Conservation (phyloP, 2,113 vertebrate species). For the Geothlypis trichas region DNA sequence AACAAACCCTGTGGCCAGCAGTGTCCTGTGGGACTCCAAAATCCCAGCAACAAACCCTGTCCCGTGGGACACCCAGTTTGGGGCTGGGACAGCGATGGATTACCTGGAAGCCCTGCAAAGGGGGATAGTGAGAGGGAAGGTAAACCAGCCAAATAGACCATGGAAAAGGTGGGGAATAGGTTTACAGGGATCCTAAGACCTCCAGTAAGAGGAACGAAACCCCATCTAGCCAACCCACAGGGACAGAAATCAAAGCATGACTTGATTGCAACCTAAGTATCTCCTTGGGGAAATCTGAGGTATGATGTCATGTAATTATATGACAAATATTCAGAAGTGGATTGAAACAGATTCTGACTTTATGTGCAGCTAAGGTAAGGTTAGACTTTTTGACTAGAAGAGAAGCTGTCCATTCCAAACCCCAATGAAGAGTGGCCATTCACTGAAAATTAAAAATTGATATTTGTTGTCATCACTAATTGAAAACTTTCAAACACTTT, state of each 20-base stretch:
- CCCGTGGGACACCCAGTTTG: not conserved
- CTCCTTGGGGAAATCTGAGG: not conserved
- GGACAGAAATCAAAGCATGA: not conserved
- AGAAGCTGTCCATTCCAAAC: not conserved
- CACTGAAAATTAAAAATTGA: not conserved
- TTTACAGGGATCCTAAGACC: not conserved
- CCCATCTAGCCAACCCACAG: not conserved
- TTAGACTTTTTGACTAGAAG: not conserved
- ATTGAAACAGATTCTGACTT: not conserved
- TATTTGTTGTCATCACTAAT: not conserved
- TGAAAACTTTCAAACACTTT: not conserved
- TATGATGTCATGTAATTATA: not conserved
- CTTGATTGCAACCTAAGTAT: not conserved
- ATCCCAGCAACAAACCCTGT: not conserved
- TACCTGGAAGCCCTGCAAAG: not conserved
- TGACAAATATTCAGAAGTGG: not conserved
- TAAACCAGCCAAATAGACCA: not conserved
- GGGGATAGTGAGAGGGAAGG: rapidly evolving
- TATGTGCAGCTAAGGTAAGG: not conserved
- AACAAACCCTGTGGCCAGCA: not conserved
- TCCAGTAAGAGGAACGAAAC: not conserved
- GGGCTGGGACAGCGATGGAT: rapidly evolving
- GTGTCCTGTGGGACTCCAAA: not conserved
- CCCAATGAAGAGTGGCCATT: not conserved
- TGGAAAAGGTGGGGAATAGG: not conserved